Conservation (phyloP, 2,113 vertebrate species). For the Sapayoa aenigma region DNA sequence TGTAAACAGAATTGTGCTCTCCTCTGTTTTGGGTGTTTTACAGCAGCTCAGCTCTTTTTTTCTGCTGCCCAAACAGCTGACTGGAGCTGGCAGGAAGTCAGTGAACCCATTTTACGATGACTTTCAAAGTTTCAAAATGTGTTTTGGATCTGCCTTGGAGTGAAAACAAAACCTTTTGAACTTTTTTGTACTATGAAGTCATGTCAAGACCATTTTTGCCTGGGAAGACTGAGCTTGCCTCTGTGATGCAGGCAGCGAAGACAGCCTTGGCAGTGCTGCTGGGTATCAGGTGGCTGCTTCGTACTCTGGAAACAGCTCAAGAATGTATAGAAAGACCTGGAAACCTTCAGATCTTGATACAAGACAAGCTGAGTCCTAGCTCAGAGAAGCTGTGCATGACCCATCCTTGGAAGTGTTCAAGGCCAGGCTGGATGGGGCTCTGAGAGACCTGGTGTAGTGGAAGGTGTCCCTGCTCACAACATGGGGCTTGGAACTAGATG, state of each 20-base stretch:
- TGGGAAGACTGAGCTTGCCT: neutral
- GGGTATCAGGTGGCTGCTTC: neutral
- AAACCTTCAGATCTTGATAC: neutral
- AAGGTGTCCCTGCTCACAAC: neutral
- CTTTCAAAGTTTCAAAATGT: constrained; percentile 47
- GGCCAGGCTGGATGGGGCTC: neutral
- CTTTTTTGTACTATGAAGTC: neutral
- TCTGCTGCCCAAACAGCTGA: constrained; percentile 50
- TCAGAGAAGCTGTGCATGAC: neutral
- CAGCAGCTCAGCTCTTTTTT: neutral
- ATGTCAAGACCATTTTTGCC: neutral
- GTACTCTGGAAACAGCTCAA: neutral
- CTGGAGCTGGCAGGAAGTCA: constrained; percentile 34
- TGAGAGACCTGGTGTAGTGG: neutral
- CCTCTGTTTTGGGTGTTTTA: constrained; percentile 28
- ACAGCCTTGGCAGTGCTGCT: neutral
- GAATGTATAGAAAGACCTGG: neutral
- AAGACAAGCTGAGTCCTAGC: neutral
- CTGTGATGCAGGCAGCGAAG: neutral
- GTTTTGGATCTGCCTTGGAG: constrained; percentile 50
- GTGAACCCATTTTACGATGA: neutral
- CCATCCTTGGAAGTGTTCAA: too few species aligned
- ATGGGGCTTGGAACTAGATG: neutral
- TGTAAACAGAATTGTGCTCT: constrained; percentile 16
- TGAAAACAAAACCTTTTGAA: constrained; percentile 42